Evolutionary conservation across 1,140 invertebrate genomes (phyloP).

Genomic region (Rhyzopertha dominica): DNA sequence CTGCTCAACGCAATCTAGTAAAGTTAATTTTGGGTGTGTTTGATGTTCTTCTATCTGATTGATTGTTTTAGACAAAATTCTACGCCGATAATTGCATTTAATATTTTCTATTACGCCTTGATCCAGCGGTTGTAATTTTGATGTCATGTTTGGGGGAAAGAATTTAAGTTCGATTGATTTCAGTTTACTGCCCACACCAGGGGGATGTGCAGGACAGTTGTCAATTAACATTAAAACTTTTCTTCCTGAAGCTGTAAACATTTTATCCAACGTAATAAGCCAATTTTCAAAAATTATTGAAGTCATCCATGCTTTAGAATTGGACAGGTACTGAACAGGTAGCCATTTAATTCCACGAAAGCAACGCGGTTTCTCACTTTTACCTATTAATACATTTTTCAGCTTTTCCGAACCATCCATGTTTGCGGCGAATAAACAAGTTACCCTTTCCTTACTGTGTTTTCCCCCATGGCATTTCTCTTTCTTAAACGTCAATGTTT

Average conservation of each 20-base stretch:
- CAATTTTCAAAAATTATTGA: constrained; percentile 33
- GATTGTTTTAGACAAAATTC: constrained; percentile 18
- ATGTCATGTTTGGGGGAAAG: constrained; percentile 19
- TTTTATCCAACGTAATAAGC: constrained; percentile 35
- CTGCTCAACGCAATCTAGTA: constrained; percentile 19
- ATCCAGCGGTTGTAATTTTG: constrained; percentile 17
- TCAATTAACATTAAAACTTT: constrained; percentile 49
- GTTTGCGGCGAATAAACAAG: constrained; percentile 43
- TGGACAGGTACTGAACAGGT: constrained; percentile 42
- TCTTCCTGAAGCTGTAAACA: constrained; percentile 36
- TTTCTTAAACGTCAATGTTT: constrained; percentile 26
- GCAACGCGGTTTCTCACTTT: constrained; percentile 10
- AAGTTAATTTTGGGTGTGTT: constrained; percentile 17
- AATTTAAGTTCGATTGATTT: constrained; percentile 22
- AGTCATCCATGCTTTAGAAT: constrained; percentile 48
- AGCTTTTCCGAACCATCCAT: constrained; percentile 45
- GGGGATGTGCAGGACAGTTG: constrained; percentile 43
- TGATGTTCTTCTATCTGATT: constrained; percentile 18
- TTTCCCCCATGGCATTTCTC: constrained; percentile 28
- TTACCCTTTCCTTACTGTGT: constrained; percentile 42
- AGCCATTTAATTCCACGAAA: constrained; percentile 37
- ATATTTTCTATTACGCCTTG: constrained; percentile 15
- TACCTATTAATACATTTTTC: constrained; percentile 40
- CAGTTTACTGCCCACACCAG: constrained; percentile 9
- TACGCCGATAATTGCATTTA: constrained; percentile 20